These are phyloP conservation scores for Platorchestia sp. DNA, from an alignment of 1,140 invertebrate genomes.

Conservation along the genomic window DNA sequence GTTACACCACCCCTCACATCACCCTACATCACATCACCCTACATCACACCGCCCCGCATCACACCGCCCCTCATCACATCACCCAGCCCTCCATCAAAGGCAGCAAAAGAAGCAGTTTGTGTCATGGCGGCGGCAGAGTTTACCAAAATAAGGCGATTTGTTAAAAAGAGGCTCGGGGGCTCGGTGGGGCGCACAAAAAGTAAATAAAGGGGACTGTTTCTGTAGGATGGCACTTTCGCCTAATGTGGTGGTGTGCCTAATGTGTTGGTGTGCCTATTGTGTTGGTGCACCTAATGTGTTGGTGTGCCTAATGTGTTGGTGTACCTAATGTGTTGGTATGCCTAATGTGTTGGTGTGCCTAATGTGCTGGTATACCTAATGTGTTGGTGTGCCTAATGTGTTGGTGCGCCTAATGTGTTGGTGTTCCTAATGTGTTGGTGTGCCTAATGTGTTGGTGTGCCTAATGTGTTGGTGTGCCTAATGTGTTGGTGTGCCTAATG, in stretches of 20 bases:
- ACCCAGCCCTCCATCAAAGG: not conserved
- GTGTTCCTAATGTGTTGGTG: not conserved
- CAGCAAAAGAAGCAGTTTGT: not conserved
- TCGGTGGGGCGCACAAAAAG: not conserved
- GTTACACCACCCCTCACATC: not conserved
- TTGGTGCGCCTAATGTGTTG: not conserved
- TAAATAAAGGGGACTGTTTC: not conserved
- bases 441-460: too few relatives aligned
- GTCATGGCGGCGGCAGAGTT: not conserved
- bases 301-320: not conserved
- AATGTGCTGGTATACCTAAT: not conserved
- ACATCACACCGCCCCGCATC: not conserved
- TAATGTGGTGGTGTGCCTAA: not conserved
- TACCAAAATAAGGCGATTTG: slow-evolving; percentile 17
- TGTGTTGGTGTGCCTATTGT: not conserved
- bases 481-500: not conserved
- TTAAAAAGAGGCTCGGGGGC: not conserved
- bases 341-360: not conserved
- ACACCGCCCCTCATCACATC: not conserved
- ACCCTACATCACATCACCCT: not conserved
- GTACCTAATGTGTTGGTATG: not conserved
- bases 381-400: too few relatives aligned
- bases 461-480: not conserved
- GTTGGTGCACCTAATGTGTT: not conserved
- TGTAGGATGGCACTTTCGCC: not conserved